A percentile compares a stretch with the other conserved stretches of the same genome.
Conservation (phyloP, 53 echinoderm and acorn worm genomes). For the Stichopus horrens region DNA sequence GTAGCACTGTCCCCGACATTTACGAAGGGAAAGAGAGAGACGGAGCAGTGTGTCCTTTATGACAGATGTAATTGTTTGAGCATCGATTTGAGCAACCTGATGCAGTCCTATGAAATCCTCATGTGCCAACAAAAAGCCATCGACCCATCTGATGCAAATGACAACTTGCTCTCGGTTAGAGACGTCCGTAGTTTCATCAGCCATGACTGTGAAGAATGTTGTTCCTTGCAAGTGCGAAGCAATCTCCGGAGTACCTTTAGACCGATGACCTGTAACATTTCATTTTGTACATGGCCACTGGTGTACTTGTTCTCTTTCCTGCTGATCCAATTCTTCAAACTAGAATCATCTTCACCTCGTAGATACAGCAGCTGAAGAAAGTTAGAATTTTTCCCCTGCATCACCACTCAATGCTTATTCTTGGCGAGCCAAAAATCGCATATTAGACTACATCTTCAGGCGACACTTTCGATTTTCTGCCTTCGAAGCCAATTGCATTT, state of each 20-base stretch:
- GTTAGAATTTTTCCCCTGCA: neutral
- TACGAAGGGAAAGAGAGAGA: slow-evolving; percentile 38
- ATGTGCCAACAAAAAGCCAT: slow-evolving; percentile 11
- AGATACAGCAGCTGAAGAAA: neutral
- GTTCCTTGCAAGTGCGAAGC: too few relatives aligned
- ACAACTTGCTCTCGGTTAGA: slow-evolving; percentile 47
- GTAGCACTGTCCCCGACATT: slow-evolving; percentile 53
- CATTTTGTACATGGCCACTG: too few relatives aligned
- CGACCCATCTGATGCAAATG: slow-evolving; percentile 42
- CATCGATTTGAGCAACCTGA: slow-evolving; percentile 18
- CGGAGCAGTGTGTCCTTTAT: slow-evolving; percentile 51
- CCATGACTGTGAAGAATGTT: slow-evolving; percentile 41
- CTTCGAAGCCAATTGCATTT: too few relatives aligned
- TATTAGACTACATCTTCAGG: slow-evolving; percentile 17
- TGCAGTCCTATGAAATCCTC: slow-evolving; percentile 59
- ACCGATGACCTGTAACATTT: too few relatives aligned
- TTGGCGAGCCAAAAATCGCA: slow-evolving; percentile 8
- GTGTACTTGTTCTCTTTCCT: slow-evolving; percentile 2
- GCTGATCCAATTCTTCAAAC: neutral
- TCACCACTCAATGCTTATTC: slow-evolving; percentile 5
- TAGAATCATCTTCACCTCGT: slow-evolving; percentile 12
- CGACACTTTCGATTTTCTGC: neutral
- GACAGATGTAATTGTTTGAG: slow-evolving; percentile 42
- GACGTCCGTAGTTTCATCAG: slow-evolving; percentile 40
- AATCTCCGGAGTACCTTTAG: too few relatives aligned